A percentile compares a stretch with the other conserved stretches of the same genome.
Conservation (phyloP, 2,888 invertebrate genomes). For the Lordiphosa andalusiaca region DNA sequence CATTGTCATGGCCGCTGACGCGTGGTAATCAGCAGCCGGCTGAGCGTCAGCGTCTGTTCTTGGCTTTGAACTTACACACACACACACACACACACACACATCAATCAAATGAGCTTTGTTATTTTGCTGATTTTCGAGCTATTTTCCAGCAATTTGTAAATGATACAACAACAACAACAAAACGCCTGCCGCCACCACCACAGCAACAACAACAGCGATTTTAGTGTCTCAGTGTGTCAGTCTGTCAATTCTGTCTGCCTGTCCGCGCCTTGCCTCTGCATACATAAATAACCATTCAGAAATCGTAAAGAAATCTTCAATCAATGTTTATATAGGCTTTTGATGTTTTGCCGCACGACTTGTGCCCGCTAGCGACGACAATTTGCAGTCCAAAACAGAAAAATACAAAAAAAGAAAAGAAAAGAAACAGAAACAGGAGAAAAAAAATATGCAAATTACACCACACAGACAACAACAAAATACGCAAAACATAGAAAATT, state of each 20-base stretch:
- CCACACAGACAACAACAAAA: neutral
- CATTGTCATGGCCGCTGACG: conserved; percentile 70
- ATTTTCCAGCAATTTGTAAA: conserved; percentile 73
- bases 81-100: conserved; percentile 22
- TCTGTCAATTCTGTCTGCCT: conserved; percentile 63
- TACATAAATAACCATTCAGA: conserved; percentile 77
- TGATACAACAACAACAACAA: conserved; percentile 55
- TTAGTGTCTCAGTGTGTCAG: conserved; percentile 76
- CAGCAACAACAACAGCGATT: conserved; percentile 53
- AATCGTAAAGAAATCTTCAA: conserved; percentile 76
- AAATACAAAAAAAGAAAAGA: neutral
- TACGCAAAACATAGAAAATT: conserved; percentile 30
- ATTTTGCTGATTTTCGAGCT: conserved; percentile 43
- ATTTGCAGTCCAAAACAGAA: conserved; percentile 64
- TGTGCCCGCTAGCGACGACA: conserved; percentile 57
- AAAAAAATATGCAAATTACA: conserved; percentile 65
- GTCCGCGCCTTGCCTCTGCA: conserved; percentile 57
- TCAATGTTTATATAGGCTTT: conserved; percentile 69
- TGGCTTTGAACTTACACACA: conserved; percentile 65
- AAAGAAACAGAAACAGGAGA: conserved; percentile 2
- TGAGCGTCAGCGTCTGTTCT: conserved; percentile 40
- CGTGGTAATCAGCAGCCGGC: conserved; percentile 54
- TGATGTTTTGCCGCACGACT: conserved; percentile 55
- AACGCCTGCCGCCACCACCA: conserved; percentile 48
- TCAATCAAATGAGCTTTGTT: conserved; percentile 62